Evolutionary conservation across 2,888 invertebrate genomes (phyloP).

Genomic region (Alentia gelatinosa): DNA sequence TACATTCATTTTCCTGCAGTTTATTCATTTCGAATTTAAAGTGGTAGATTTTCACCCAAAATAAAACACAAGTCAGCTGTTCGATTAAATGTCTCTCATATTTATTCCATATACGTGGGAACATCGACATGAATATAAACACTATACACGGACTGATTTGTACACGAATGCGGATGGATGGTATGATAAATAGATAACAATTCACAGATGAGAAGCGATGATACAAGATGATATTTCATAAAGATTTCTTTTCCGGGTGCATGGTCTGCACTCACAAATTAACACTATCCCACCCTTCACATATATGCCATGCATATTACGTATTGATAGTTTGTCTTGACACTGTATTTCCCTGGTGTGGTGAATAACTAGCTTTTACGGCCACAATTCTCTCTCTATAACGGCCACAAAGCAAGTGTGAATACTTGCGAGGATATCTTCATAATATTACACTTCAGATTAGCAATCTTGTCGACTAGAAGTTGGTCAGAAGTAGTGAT

Average conservation of each 20-base stretch:
- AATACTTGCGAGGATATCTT: not conserved
- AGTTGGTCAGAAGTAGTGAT: not conserved
- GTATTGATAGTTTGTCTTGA: not conserved
- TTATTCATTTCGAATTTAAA: too few relatives aligned
- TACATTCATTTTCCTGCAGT: too few relatives aligned
- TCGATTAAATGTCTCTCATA: not conserved
- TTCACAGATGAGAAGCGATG: conserved; percentile 5
- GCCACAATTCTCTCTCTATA: not conserved
- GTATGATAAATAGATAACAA: conserved; percentile 34
- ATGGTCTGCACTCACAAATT: not conserved
- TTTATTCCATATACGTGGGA: conserved; percentile 24
- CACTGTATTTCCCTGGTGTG: not conserved
- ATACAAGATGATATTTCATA: not conserved
- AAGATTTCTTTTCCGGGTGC: not conserved
- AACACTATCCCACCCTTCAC: not conserved
- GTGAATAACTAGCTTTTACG: not conserved
- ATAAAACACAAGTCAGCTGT: too few relatives aligned
- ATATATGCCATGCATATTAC: too few relatives aligned
- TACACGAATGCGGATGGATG: conserved; percentile 19
- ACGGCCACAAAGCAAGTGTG: not conserved
- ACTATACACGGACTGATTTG: conserved; percentile 36
- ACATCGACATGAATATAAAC: conserved; percentile 39
- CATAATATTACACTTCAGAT: not conserved
- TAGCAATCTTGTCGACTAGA: conserved; percentile 19
- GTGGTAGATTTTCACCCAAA: too few relatives aligned